A percentile compares a stretch with the other conserved stretches of the same genome.
These are phyloP conservation scores for Cephus sareptanus DNA, from an alignment of 2,888 invertebrate species.

Conservation along the genomic window DNA sequence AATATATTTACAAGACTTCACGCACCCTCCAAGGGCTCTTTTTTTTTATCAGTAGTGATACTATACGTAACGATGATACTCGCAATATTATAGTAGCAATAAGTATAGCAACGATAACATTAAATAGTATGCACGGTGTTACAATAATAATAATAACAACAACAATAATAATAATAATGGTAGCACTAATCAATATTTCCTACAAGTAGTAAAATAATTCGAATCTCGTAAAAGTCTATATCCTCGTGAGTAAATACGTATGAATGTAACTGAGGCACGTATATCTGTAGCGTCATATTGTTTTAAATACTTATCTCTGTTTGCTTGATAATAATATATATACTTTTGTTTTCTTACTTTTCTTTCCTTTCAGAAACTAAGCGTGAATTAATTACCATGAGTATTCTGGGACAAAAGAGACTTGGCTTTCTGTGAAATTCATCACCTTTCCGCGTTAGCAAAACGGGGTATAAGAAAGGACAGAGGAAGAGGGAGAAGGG, in stretches of 20 bases:
- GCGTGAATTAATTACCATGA: neutral
- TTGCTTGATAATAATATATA: neutral
- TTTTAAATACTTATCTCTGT: neutral
- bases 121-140: neutral
- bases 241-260: neutral
- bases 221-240: neutral
- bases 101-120: neutral
- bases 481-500: neutral
- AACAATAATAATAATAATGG: neutral
- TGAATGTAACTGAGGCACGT: neutral
- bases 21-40: neutral
- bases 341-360: neutral
- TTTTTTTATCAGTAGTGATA: neutral
- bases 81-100: neutral
- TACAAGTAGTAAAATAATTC: slow-evolving; percentile 4
- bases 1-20: slow-evolving; percentile 40
- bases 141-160: neutral
- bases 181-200: slow-evolving; percentile 11
- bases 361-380: neutral
- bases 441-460: neutral
- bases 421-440: neutral
- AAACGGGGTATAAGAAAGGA: neutral
- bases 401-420: neutral
- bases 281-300: neutral
- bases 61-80: neutral